Evolutionary conservation across 2,797 vertebrate genomes (phyloP), one percentile per base, ranked within the genome.

Genomic region (Knipowitschia caucasica): DNA sequence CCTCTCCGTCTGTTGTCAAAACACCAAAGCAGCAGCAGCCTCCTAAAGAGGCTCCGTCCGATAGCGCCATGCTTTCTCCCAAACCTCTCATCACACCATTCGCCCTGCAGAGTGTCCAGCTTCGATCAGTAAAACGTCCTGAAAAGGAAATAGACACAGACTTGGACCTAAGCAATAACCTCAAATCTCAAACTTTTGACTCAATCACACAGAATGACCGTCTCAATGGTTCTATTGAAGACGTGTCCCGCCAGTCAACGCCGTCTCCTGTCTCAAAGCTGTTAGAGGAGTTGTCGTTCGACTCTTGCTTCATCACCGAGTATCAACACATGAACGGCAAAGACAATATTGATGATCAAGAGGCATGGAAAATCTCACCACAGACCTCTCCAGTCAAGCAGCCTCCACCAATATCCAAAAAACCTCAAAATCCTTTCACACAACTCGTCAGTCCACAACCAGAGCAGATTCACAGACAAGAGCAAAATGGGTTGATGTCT

Each of bases 61-160:
- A 67, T 14, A 81, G 38, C 73, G 88, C 84, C 0, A 56, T 90
- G 73, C 74, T 70, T 54, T 87, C 88, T 12, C 67, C 82, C 27
- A 89, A 92, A 86, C 95, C 93, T 33, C 83, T 97, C 34, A 91
- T 99, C 67, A 98, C 97, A 27, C 83, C 94, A 0, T 91, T 94
- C 55, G 93, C 90, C 0, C 83, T 99, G 52, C 94, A 95, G 83
- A 95, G 89, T 71, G 92, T 99, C 42, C 95, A 94, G 67, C 82
- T 98, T 63, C 92, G 93, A 64, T 94, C 94, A 0, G 91, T 96
- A 64, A 94, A 82, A 70, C 90, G 81, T 60, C 50, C 47, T 2
- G 80, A 86, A 23, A 83, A 77, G 36, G 53, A 78, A 42, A 50
- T 75, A 14, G 86, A 87, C 78, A 86, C 74, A 4, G 59, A 44